These are phyloP conservation scores for Proterorhinus semilunaris DNA, from an alignment of 2,113 vertebrate genomes.

Conservation along the genomic window DNA sequence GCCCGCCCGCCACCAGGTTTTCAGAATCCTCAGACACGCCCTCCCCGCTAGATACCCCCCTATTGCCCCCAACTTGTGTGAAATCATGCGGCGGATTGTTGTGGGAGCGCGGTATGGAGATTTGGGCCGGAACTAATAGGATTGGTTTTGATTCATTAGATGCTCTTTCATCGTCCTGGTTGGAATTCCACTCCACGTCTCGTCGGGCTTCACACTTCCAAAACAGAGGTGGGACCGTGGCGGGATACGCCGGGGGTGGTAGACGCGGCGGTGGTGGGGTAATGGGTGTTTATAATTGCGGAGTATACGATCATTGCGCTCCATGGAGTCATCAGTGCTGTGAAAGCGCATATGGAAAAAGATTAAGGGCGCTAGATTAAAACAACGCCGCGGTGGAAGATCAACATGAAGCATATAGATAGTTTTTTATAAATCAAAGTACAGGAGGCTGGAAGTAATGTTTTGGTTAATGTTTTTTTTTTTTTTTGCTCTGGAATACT, in stretches of 20 bases:
- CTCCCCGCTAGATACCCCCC: slow-evolving; percentile 28
- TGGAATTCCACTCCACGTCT: slow-evolving; percentile 82
- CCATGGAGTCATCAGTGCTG: slow-evolving; percentile 45
- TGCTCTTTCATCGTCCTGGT: slow-evolving; percentile 81
- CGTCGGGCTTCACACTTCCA: slow-evolving; percentile 70
- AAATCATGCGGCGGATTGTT: slow-evolving; percentile 68
- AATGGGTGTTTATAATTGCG: slow-evolving; percentile 66
- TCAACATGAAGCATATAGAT: too few relatives aligned
- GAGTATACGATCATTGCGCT: slow-evolving; percentile 55
- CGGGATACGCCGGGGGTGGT: slow-evolving; percentile 32
- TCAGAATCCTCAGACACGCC: slow-evolving; percentile 30
- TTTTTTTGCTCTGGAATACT: too few relatives aligned
- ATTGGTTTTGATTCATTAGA: slow-evolving; percentile 86
- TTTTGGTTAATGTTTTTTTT: too few relatives aligned
- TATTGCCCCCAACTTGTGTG: slow-evolving; percentile 62
- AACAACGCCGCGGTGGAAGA: too few relatives aligned
- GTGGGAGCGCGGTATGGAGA: slow-evolving; percentile 70
- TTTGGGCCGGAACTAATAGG: slow-evolving; percentile 83
- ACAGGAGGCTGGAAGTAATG: too few relatives aligned
- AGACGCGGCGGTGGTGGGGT: slow-evolving; percentile 28
- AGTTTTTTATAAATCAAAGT: too few relatives aligned
- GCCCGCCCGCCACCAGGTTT: slow-evolving; percentile 32
- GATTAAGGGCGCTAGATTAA: slow-evolving; percentile 4
- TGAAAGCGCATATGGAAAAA: slow-evolving; percentile 33
- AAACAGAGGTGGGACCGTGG: slow-evolving; percentile 45